A percentile compares a stretch with the other conserved stretches of the same genome.
Evolutionary conservation across 2,888 invertebrate genomes (phyloP).

Genomic region (Nemotelus nigrinus): DNA sequence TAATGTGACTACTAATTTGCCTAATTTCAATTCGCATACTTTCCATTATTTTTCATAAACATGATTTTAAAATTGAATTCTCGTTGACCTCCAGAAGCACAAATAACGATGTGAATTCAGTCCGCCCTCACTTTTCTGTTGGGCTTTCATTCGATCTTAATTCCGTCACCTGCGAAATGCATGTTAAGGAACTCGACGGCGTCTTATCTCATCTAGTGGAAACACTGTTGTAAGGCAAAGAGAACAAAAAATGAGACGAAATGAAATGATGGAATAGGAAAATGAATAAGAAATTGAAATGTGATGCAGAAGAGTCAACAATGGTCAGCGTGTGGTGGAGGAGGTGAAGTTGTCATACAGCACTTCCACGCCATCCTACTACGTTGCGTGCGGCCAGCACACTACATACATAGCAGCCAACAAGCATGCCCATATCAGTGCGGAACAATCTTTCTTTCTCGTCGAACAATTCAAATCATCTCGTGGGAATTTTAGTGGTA

Average conservation of each 20-base stretch:
- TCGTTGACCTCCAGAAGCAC: too few relatives aligned
- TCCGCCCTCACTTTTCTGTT: too few relatives aligned
- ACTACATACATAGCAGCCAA: not conserved
- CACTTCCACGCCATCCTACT: conserved; percentile 37
- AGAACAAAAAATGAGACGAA: conserved; percentile 5
- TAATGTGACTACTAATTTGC: too few relatives aligned
- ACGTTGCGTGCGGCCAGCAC: not conserved
- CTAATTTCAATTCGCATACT: too few relatives aligned
- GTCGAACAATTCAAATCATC: conserved; percentile 50
- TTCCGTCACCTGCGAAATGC: conserved; percentile 22
- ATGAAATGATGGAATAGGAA: conserved; percentile 24
- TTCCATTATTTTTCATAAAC: too few relatives aligned
- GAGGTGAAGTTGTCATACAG: conserved; percentile 45
- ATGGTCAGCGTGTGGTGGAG: conserved; percentile 38
- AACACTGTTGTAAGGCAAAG: not conserved
- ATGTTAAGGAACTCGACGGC: conserved; percentile 34
- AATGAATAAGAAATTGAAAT: conserved; percentile 38
- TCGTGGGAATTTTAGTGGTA: conserved; percentile 49
- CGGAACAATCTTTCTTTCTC: conserved; percentile 46
- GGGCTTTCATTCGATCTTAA: not conserved
- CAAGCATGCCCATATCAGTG: conserved; percentile 40
- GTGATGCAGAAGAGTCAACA: conserved; percentile 28
- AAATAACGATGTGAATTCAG: too few relatives aligned
- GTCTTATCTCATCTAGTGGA: conserved; percentile 11
- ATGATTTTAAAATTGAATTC: too few relatives aligned